Evolutionary conservation across 2,113 vertebrate genomes (phyloP).

Genomic region (Sminthopsis crassicaudata): DNA sequence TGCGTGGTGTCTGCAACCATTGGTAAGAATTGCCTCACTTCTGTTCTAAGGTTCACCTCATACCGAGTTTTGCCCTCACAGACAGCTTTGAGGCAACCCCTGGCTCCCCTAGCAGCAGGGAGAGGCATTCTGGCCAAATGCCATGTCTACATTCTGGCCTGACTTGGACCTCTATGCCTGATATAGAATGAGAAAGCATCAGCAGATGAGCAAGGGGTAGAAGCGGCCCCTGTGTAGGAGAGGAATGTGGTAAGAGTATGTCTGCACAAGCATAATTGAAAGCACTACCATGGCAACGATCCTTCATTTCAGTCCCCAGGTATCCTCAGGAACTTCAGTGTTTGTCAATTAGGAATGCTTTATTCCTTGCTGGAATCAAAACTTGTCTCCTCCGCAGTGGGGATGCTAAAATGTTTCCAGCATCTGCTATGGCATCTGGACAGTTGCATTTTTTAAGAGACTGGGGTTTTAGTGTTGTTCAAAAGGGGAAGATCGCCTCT

Average conservation of each 20-base stretch:
- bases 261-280: slow-evolving; percentile 52
- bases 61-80: background rate
- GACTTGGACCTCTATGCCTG: background rate
- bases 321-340: rapidly evolving
- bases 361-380: background rate
- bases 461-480: slow-evolving; percentile 1
- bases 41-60: background rate
- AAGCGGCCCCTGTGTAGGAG: background rate
- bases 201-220: background rate
- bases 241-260: background rate
- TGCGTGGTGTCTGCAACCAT: background rate
- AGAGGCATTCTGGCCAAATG: background rate
- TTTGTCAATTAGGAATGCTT: slow-evolving; percentile 40
- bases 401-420: background rate
- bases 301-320: background rate
- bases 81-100: background rate
- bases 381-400: background rate
- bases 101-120: background rate
- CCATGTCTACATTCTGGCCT: background rate
- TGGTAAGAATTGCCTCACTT: slow-evolving; percentile 61
- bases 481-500: background rate
- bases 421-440: background rate
- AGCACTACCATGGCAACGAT: slow-evolving; percentile 68
- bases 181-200: background rate
- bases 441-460: background rate